phyloP scores from a whole-genome alignment of 2,113 vertebrate species.

The Neolamprologus caudopunctatus region DNA sequence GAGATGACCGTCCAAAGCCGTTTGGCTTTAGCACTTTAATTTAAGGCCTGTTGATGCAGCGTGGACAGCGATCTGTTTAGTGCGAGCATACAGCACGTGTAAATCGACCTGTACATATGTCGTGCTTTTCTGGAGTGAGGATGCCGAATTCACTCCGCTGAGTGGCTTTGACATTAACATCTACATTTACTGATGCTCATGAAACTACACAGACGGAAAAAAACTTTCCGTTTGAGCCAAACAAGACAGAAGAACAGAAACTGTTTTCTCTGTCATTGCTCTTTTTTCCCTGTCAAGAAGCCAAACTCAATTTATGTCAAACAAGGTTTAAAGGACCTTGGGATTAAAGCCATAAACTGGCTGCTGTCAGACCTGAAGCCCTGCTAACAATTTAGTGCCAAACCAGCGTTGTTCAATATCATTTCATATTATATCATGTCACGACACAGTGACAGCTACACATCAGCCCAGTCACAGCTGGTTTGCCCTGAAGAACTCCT shows the following conservation, averaged over 20 bases:
- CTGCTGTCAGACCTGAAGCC: constrained; percentile 97
- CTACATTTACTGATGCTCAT: constrained; percentile 16
- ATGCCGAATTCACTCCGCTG: not conserved
- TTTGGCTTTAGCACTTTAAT: constrained; percentile 21
- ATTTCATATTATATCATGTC: constrained; percentile 99
- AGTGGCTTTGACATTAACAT: constrained; percentile 20
- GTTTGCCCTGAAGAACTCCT: constrained; percentile 97
- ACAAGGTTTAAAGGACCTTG: constrained; percentile 98
- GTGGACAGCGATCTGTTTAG: not conserved
- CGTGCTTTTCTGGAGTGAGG: not conserved
- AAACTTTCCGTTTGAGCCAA: constrained; percentile 83
- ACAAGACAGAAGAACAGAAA: constrained; percentile 74
- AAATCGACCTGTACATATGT: not conserved
- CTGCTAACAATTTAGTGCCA: constrained; percentile 98
- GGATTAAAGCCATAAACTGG: constrained; percentile 99
- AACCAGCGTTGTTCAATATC: constrained; percentile 97
- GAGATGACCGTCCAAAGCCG: constrained; percentile 49
- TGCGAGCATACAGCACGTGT: not conserved
- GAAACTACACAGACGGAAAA: constrained; percentile 34
- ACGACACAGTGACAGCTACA: constrained; percentile 85
- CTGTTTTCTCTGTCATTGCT: constrained; percentile 72
- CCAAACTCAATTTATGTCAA: constrained; percentile 99
- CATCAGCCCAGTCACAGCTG: constrained; percentile 94
- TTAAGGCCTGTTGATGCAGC: constrained; percentile 2
- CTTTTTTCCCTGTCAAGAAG: constrained; percentile 73